phyloP scores from a whole-genome alignment of 2,797 vertebrate species.

The Rhodeus uyekii region DNA sequence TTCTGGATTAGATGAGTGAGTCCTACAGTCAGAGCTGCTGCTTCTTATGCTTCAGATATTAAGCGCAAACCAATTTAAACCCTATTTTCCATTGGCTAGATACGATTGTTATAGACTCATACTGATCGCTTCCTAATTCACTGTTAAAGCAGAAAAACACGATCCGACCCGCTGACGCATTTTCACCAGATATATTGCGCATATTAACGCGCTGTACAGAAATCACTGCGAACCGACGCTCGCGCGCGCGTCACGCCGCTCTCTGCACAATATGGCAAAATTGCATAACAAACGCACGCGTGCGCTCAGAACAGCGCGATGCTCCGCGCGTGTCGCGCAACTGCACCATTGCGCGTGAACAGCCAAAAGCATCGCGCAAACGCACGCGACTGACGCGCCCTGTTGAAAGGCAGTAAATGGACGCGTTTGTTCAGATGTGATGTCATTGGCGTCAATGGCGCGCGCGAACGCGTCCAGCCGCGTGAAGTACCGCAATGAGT shows the following conservation, averaged over 20 bases:
- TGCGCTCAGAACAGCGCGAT: neutral
- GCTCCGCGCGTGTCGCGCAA: neutral
- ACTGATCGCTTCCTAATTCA: neutral
- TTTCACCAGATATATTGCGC: neutral
- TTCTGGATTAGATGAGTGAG: neutral
- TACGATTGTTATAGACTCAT: neutral
- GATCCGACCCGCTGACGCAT: no score
- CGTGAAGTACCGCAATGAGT: slow-evolving; percentile 78
- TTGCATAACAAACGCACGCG: slow-evolving; percentile 69
- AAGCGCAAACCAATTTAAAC: neutral
- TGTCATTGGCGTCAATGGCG: slow-evolving; percentile 64
- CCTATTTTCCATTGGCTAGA: neutral
- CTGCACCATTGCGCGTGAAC: neutral
- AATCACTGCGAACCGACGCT: slow-evolving; percentile 17
- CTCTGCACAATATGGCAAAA: slow-evolving; percentile 64
- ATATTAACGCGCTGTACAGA: neutral
- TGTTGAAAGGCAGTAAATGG: neutral
- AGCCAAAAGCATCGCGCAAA: neutral
- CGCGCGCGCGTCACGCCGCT: slow-evolving; percentile 38
- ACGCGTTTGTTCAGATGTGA: slow-evolving; percentile 24
- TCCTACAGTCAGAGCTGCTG: neutral
- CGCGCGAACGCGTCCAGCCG: slow-evolving; percentile 61
- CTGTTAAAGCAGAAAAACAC: no score
- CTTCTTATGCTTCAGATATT: neutral
- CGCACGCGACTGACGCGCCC: neutral